These are phyloP conservation scores for Opisthograptis luteolata DNA, from an alignment of 2,888 invertebrate genomes.

Conservation along the genomic window DNA sequence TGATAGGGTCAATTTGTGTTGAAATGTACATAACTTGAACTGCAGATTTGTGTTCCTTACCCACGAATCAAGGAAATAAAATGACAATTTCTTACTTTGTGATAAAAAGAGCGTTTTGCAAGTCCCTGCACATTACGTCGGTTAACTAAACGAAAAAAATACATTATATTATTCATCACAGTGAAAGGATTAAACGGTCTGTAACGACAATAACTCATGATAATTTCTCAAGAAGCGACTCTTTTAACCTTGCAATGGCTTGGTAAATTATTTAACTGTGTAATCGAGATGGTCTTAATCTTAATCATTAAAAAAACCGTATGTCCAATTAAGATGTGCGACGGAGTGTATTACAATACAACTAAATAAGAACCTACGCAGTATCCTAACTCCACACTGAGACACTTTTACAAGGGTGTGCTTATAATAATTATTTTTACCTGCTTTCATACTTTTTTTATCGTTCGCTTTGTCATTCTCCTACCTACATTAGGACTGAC, in stretches of 20 bases:
- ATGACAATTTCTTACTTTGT: no score
- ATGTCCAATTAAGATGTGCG: slow-evolving; percentile 65
- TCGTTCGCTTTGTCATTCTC: no score
- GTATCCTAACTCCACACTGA: slow-evolving; percentile 1
- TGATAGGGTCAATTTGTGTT: neutral
- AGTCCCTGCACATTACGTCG: no score
- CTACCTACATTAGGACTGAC: no score
- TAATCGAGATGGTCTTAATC: slow-evolving; percentile 54
- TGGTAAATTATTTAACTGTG: slow-evolving; percentile 44
- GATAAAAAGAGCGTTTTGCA: no score
- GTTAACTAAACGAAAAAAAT: no score
- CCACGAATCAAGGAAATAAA: no score
- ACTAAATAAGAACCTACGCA: slow-evolving; percentile 26
- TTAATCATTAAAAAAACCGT: slow-evolving; percentile 59
- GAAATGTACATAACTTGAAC: neutral
- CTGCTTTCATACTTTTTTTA: neutral
- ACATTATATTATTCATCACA: neutral
- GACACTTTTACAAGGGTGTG: no score
- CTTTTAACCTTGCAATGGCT: slow-evolving; percentile 29
- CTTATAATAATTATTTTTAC: no score
- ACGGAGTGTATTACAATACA: slow-evolving; percentile 58
- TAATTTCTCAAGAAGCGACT: slow-evolving; percentile 27
- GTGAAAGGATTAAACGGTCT: neutral
- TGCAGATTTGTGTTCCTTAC: no score
- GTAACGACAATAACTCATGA: neutral